Percentiles rank a stretch among this genome's conserved stretches.
Evolutionary conservation across 2,113 vertebrate species (phyloP).

Genomic region (Pangasianodon gigas): DNA sequence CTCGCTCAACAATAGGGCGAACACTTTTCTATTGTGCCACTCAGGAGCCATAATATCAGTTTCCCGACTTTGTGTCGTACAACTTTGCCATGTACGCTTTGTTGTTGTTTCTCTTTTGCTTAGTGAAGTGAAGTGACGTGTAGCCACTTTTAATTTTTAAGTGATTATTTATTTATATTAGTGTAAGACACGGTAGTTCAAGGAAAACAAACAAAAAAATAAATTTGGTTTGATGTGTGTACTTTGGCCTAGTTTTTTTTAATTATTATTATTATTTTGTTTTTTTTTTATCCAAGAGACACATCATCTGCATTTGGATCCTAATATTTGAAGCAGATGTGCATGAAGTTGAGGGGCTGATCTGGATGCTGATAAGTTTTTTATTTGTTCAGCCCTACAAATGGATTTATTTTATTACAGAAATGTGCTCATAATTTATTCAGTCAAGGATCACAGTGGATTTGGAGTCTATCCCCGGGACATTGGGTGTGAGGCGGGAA

Average conservation of each 20-base stretch:
- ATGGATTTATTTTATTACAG: neutral
- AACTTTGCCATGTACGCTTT: neutral
- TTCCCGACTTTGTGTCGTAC: neutral
- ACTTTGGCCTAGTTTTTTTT: neutral
- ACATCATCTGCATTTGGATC: neutral
- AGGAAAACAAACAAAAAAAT: neutral
- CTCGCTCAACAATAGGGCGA: neutral
- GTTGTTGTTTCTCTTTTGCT: neutral
- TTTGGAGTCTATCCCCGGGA: neutral
- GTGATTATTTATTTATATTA: neutral
- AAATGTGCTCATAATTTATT: neutral
- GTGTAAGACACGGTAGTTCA: neutral
- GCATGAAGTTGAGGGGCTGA: neutral
- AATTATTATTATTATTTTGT: neutral
- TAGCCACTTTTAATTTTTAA: neutral
- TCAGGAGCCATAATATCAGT: neutral
- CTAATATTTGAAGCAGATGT: no score
- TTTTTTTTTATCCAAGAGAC: neutral
- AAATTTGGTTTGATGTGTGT: neutral
- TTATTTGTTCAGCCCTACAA: neutral
- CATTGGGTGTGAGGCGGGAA: neutral
- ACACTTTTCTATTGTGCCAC: neutral
- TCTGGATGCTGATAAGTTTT: neutral
- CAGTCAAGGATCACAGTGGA: neutral
- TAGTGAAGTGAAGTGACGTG: no score